phyloP scores from a whole-genome alignment of 2,888 invertebrate species.

The Iphiclides podalirius region DNA sequence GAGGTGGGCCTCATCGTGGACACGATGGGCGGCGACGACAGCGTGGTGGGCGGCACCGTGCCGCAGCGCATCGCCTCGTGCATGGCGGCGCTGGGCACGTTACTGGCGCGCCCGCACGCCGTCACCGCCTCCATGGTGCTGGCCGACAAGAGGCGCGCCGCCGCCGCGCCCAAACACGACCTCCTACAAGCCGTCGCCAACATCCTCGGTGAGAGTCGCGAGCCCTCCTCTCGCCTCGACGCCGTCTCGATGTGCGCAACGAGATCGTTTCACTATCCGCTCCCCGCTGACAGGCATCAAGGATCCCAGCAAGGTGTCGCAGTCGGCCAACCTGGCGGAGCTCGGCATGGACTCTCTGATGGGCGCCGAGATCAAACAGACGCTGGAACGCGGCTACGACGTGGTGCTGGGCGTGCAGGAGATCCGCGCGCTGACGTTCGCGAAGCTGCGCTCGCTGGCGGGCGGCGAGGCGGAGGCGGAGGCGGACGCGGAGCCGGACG shows the following conservation, averaged over 20 bases:
- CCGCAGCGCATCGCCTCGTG: constrained; percentile 98
- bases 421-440: constrained; percentile 91
- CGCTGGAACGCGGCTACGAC: constrained; percentile 95
- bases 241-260: neutral
- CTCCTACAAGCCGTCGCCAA: constrained; percentile 91
- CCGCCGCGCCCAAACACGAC: constrained; percentile 72
- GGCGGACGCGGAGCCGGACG: constrained; percentile 32
- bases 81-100: constrained; percentile 77
- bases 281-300: constrained; percentile 84
- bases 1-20: constrained; percentile 97
- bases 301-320: constrained; percentile 88
- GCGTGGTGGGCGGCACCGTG: constrained; percentile 95
- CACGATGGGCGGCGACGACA: constrained; percentile 93
- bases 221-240: neutral
- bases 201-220: constrained; percentile 84
- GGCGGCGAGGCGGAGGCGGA: constrained; percentile 41
- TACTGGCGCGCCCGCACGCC: neutral
- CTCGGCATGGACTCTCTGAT: constrained; percentile 99
- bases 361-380: constrained; percentile 99
- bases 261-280: neutral
- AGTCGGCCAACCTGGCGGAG: constrained; percentile 91
- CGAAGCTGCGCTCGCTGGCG: constrained; percentile 82
- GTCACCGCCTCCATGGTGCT: constrained; percentile 82
- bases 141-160: constrained; percentile 88
- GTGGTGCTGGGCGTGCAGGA: constrained; percentile 94